Conservation (phyloP, 2,888 invertebrate species). For the Chesias legatella region DNA sequence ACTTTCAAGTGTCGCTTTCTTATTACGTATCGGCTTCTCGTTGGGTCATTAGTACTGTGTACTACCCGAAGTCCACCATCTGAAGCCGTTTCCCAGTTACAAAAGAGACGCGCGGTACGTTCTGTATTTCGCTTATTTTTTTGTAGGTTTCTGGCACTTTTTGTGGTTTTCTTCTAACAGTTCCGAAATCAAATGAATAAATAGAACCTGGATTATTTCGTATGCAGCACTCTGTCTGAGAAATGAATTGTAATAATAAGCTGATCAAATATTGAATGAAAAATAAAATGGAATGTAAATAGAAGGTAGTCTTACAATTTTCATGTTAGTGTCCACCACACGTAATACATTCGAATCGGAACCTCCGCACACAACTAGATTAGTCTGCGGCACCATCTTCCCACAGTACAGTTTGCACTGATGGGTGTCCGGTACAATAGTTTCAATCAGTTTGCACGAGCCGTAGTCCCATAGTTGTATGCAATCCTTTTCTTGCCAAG, state of each 20-base stretch:
- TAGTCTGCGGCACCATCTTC: slow-evolving; percentile 76
- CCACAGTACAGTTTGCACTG: slow-evolving; percentile 82
- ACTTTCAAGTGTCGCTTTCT: slow-evolving; percentile 58
- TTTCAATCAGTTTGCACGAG: slow-evolving; percentile 81
- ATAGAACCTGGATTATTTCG: slow-evolving; percentile 78
- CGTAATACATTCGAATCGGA: slow-evolving; percentile 80
- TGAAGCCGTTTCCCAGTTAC: slow-evolving; percentile 78
- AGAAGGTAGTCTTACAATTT: slow-evolving; percentile 69
- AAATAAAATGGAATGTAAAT: neutral
- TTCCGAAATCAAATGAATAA: slow-evolving; percentile 79
- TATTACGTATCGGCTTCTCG: slow-evolving; percentile 27
- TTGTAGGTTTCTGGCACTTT: slow-evolving; percentile 50
- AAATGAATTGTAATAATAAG: slow-evolving; percentile 20
- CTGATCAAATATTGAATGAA: neutral
- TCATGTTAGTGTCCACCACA: slow-evolving; percentile 80
- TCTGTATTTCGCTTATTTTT: slow-evolving; percentile 56
- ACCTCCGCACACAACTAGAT: slow-evolving; percentile 82
- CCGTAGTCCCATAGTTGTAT: slow-evolving; percentile 85
- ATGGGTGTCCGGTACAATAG: slow-evolving; percentile 77
- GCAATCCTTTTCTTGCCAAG: slow-evolving; percentile 82
- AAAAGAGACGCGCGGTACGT: slow-evolving; percentile 77
- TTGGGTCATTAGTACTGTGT: too few relatives aligned
- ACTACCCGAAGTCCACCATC: slow-evolving; percentile 76
- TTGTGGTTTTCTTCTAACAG: slow-evolving; percentile 58
- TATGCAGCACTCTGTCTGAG: slow-evolving; percentile 78